Evolutionary conservation across 2,797 vertebrate genomes (phyloP), one percentile per base, ranked within the genome.

Genomic region (Nyctalus aviator): DNA sequence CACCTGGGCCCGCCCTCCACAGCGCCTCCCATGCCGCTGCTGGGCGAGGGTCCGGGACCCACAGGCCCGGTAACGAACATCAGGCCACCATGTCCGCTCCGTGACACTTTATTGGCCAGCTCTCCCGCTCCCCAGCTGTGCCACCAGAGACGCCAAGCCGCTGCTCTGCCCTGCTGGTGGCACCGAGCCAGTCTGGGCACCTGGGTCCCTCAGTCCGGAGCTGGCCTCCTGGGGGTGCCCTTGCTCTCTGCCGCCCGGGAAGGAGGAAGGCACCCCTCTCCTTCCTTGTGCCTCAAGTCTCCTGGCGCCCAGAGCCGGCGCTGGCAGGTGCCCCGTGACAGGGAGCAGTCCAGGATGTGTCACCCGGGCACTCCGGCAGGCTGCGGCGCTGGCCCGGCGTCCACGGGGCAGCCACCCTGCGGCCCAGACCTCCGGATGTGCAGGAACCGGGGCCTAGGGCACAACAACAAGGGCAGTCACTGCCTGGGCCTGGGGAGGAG

Each of bases 381-480:
- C 35, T 3, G 66, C 64, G 18, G 10, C 2, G 59, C 53, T 77
- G 81, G 32, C 35, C 69, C 50, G 27, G 13, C 14, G 0, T 32
- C 90, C 77, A 13, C 86, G 75, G 35, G 79, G 21, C 25, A 95
- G 77, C 48, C 53, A 41, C 0, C 2, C 59, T 81, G 59, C 17
- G 84, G 57, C 94, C 66, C 35, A 78, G 92, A 96, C 17, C 91
- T 98, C 92, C n/a, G 97, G 83, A 98, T 95, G 76, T 98, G 98
- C 84, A 98, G 95, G 95, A 98, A 99, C 57, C 99, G 98, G 0
- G 98, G 98, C 97, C 99, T 99, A 94, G 81, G 57, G 95, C 79
- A 87, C 2, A 93, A 21, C 87, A 53, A 91, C 48, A 71, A 94
- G 18, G 13, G 5, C 64, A 41, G 81, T 84, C 53, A 76, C n/a